A percentile compares a stretch with the other conserved stretches of the same genome.
Conservation (phyloP, 2,113 vertebrate species). For the Stegostoma tigrinum region DNA sequence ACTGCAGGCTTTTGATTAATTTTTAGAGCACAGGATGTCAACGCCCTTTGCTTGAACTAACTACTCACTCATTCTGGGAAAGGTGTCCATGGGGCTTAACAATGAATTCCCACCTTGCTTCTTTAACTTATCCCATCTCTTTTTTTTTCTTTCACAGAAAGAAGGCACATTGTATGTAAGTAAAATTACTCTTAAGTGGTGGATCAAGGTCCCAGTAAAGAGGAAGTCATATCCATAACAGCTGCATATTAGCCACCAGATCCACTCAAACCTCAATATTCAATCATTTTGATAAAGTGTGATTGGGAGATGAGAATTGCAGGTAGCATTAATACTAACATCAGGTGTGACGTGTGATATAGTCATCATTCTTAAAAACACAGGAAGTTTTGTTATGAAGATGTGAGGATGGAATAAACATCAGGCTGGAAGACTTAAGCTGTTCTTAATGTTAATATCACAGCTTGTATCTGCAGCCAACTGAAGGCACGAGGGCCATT, state of each 20-base stretch:
- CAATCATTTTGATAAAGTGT: constrained; percentile 22
- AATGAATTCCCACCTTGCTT: constrained; percentile 10
- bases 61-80: constrained; percentile 14
- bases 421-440: background rate
- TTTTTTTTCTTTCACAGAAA: constrained; percentile 35
- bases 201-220: background rate
- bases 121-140: constrained; percentile 20
- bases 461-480: constrained; percentile 26
- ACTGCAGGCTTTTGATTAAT: constrained; percentile 25
- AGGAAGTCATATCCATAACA: background rate
- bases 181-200: constrained; percentile 23
- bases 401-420: constrained; percentile 6
- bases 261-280: constrained; percentile 23
- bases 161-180: constrained; percentile 35
- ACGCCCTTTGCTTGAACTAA: constrained; percentile 26
- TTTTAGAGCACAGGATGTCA: constrained; percentile 34
- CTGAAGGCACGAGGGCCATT: background rate
- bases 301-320: background rate
- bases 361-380: constrained; percentile 13
- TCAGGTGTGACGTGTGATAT: background rate
- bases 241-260: background rate
- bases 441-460: constrained; percentile 13
- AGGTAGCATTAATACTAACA: constrained; percentile 26
- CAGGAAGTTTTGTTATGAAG: background rate
- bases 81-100: constrained; percentile 29